phyloP scores from a whole-genome alignment of 2,113 vertebrate species.

The Capreolus pygargus region DNA sequence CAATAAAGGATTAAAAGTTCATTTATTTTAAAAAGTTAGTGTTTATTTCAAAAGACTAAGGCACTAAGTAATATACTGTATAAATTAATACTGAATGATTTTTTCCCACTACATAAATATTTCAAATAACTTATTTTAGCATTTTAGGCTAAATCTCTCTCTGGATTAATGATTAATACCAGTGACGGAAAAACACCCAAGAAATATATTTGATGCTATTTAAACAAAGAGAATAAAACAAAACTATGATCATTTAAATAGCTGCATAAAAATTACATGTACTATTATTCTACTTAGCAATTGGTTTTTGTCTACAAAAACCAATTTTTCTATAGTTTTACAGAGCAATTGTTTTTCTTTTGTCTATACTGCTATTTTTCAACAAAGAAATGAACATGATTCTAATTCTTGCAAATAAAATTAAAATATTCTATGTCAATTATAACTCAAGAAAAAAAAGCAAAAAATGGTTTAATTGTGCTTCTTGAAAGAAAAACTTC shows the following conservation, averaged over 20 bases:
- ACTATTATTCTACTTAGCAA: not conserved
- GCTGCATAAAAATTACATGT: not conserved
- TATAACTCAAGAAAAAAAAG: not conserved
- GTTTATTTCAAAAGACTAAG: not conserved
- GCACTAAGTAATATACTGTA: not conserved
- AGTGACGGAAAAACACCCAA: not conserved
- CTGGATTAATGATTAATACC: not conserved
- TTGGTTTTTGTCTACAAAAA: not conserved
- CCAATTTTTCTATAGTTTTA: not conserved
- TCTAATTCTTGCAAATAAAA: not conserved
- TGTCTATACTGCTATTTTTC: not conserved
- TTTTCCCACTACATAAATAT: not conserved
- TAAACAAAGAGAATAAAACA: conserved; percentile 14
- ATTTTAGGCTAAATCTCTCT: not conserved
- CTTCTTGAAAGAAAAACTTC: not conserved
- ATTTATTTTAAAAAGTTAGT: not conserved
- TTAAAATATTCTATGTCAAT: not conserved
- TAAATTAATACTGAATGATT: not conserved
- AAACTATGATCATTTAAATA: not conserved
- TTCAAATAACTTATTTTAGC: not conserved
- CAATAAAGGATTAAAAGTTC: not conserved
- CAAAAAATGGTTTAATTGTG: not conserved
- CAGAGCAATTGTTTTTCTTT: not conserved
- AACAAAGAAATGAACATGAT: not conserved
- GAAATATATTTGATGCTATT: conserved; percentile 8